These are phyloP conservation scores for Remorina albescens DNA, from an alignment of 2,797 vertebrate genomes.

Conservation along the genomic window DNA sequence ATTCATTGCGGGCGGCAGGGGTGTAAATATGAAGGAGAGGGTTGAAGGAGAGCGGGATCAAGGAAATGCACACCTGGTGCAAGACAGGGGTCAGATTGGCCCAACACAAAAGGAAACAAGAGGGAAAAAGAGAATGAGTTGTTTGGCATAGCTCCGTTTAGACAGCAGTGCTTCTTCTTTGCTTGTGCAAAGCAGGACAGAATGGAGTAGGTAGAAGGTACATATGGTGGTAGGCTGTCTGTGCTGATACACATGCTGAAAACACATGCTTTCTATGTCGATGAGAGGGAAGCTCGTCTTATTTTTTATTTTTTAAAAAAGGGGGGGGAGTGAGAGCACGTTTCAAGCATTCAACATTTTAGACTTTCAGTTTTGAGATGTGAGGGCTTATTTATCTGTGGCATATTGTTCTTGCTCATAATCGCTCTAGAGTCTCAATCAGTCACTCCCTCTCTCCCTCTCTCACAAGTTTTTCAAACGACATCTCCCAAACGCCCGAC, in stretches of 20 bases:
- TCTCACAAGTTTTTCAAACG: conserved; percentile 77
- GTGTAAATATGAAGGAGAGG: conserved; percentile 81
- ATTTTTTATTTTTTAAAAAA: conserved; percentile 23
- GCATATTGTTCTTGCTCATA: conserved; percentile 79
- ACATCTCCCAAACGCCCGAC: conserved; percentile 78
- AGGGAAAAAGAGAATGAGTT: conserved; percentile 71
- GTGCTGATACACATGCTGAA: conserved; percentile 55
- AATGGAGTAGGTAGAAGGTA: conserved; percentile 63
- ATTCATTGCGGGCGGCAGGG: conserved; percentile 85
- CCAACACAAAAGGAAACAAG: conserved; percentile 73
- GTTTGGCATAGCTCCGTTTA: conserved; percentile 77
- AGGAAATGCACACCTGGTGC: conserved; percentile 85
- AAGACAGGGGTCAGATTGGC: conserved; percentile 84
- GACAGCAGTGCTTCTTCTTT: conserved; percentile 51
- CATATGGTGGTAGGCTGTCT: conserved; percentile 72
- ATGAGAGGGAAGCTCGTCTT: conserved; percentile 71
- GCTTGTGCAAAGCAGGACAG: conserved; percentile 57
- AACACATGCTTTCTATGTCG: conserved; percentile 73
- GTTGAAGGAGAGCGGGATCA: conserved; percentile 81
- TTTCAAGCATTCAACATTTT: conserved; percentile 78
- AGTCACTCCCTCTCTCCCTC: conserved; percentile 63
- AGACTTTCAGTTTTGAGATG: conserved; percentile 80
- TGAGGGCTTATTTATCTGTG: conserved; percentile 82
- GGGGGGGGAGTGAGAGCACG: conserved; percentile 36
- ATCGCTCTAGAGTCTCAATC: conserved; percentile 77